Evolutionary conservation across 2,797 vertebrate species (phyloP).

Genomic region (Brotula barbata): DNA sequence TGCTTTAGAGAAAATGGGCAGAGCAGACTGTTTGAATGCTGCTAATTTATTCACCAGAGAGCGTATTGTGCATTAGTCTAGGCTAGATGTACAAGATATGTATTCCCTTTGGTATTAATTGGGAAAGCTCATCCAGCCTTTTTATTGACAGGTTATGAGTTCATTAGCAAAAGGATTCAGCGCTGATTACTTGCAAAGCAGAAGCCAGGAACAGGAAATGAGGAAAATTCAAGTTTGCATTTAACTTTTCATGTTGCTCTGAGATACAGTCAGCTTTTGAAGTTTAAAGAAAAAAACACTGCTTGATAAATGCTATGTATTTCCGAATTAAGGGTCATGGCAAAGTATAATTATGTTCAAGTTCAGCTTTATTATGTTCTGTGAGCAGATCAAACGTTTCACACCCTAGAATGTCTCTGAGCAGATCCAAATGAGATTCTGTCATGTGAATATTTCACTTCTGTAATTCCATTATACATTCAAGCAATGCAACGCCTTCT

Average conservation of each 20-base stretch:
- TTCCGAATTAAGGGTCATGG: conserved; percentile 19
- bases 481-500: conserved; percentile 15
- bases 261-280: conserved; percentile 6
- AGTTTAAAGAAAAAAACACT: not conserved
- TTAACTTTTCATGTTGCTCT: conserved; percentile 11
- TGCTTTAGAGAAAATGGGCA: conserved; percentile 36
- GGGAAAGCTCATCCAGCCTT: conserved; percentile 43
- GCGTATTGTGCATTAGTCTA: conserved; percentile 44
- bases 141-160: conserved; percentile 66
- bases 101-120: conserved; percentile 64
- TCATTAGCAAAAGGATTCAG: conserved; percentile 59
- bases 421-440: conserved; percentile 11
- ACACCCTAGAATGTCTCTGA: conserved; percentile 19
- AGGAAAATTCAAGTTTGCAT: no score
- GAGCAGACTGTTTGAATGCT: conserved; percentile 52
- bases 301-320: not conserved
- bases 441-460: conserved; percentile 23
- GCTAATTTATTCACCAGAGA: conserved; percentile 77
- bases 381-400: conserved; percentile 25
- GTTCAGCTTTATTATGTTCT: conserved; percentile 9
- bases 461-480: conserved; percentile 6
- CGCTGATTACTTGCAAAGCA: conserved; percentile 19
- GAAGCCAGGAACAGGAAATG: not conserved
- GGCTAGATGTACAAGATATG: conserved; percentile 48
- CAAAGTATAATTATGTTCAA: conserved; percentile 12